Conservation (phyloP, 2,797 vertebrate species). For the Clamator glandarius region DNA sequence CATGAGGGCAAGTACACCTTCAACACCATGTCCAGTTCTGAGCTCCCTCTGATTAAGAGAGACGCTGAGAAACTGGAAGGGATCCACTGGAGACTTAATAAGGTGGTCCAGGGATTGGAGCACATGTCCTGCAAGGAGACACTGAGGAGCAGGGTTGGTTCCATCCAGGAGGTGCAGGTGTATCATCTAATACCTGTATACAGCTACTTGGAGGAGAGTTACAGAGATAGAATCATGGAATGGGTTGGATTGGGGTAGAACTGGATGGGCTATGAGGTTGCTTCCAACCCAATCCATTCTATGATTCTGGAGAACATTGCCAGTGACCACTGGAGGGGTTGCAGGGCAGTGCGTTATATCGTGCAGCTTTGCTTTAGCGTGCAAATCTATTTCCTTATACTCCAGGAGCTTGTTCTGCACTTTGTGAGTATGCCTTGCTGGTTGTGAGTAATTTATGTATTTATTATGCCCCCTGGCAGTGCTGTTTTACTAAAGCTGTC, state of each 20-base stretch:
- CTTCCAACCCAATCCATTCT: no score
- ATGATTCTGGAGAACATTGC: background rate
- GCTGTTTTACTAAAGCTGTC: constrained; percentile 62
- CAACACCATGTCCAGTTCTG: background rate
- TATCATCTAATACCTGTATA: background rate
- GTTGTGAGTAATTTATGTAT: constrained; percentile 59
- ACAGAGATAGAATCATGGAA: background rate
- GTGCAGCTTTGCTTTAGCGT: background rate
- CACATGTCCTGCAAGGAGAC: fast-evolving
- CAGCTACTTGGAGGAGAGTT: background rate
- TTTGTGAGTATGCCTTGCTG: constrained; percentile 6
- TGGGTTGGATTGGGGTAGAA: no score
- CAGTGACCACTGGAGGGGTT: background rate
- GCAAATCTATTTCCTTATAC: background rate
- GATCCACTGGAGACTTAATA: background rate
- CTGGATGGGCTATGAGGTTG: no score
- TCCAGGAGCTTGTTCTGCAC: background rate
- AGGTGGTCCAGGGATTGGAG: background rate
- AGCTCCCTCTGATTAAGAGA: background rate
- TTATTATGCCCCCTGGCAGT: constrained; percentile 52
- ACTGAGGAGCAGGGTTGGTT: background rate
- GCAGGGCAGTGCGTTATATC: background rate
- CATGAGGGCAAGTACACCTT: background rate
- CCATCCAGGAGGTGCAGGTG: background rate
- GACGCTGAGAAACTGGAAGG: background rate